phyloP scores from a whole-genome alignment of 2,113 vertebrate species.

The Myxocyprinus asiaticus region DNA sequence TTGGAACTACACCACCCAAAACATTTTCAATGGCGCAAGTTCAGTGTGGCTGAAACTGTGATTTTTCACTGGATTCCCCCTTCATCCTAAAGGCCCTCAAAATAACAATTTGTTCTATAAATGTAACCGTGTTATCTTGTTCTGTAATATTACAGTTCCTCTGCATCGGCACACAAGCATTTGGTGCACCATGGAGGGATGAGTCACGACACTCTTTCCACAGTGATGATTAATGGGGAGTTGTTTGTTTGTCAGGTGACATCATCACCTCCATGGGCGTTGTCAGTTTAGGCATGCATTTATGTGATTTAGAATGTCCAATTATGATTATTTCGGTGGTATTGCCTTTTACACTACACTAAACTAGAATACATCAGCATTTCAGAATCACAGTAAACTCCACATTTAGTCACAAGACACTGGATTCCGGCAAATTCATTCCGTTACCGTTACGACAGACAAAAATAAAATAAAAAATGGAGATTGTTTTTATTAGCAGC shows the following conservation, averaged over 20 bases:
- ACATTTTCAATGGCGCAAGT: not conserved
- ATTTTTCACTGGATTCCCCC: constrained; percentile 16
- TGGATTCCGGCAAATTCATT: constrained; percentile 61
- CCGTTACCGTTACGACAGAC: constrained; percentile 48
- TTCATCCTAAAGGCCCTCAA: constrained; percentile 3
- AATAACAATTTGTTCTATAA: constrained; percentile 17
- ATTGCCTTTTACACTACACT: constrained; percentile 47
- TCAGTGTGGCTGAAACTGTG: not conserved
- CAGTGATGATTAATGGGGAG: constrained; percentile 14
- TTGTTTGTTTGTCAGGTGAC: constrained; percentile 50
- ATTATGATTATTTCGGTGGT: constrained; percentile 51
- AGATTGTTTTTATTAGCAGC: not conserved
- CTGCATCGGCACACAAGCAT: not conserved
- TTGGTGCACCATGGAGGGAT: not conserved
- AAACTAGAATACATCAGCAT: constrained; percentile 28
- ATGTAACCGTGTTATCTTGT: constrained; percentile 20
- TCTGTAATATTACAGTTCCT: constrained; percentile 9
- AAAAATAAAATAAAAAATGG: too few species aligned
- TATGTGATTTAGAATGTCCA: constrained; percentile 24
- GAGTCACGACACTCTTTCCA: constrained; percentile 20
- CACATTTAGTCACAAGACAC: constrained; percentile 62
- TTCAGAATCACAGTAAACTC: constrained; percentile 43
- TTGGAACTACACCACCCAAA: constrained; percentile 52
- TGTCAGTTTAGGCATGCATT: constrained; percentile 42
- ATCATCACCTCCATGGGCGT: constrained; percentile 49